phyloP scores from a whole-genome alignment of 2,888 invertebrate genomes.

The Ceramica pisi region DNA sequence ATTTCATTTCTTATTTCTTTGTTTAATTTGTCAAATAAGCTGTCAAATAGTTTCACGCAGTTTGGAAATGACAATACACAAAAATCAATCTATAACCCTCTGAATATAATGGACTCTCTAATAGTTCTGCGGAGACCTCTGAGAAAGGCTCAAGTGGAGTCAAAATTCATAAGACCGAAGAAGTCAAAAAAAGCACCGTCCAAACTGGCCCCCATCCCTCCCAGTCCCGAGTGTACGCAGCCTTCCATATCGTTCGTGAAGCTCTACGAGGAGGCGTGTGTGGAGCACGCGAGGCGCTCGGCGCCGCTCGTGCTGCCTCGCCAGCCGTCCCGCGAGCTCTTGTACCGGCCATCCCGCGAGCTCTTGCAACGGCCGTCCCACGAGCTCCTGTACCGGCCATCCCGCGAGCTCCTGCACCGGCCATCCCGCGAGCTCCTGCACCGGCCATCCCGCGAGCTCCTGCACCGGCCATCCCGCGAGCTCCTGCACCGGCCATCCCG shows the following conservation, averaged over 20 bases:
- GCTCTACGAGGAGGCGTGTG: slow-evolving; percentile 64
- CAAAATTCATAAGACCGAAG: slow-evolving; percentile 14
- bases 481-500: not conserved
- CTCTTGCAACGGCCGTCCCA: not conserved
- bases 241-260: slow-evolving; percentile 68
- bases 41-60: slow-evolving; percentile 12
- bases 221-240: not conserved
- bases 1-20: no score
- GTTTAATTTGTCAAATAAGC: slow-evolving; percentile 16
- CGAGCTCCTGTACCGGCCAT: not conserved
- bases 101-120: slow-evolving; percentile 65
- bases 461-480: not conserved
- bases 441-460: not conserved
- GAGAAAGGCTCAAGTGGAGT: slow-evolving; percentile 13
- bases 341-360: not conserved
- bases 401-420: not conserved
- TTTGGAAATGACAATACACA: slow-evolving; percentile 10
- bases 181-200: slow-evolving; percentile 19
- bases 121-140: slow-evolving; percentile 61
- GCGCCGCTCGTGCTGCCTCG: not conserved
- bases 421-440: not conserved
- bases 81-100: not conserved
- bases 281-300: not conserved
- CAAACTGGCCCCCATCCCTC: not conserved
- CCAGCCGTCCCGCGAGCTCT: not conserved